Percentiles rank a stretch among this genome's conserved stretches.
These are phyloP conservation scores for Uromys caudimaculatus DNA, from an alignment of 2,797 vertebrate species.

Conservation along the genomic window DNA sequence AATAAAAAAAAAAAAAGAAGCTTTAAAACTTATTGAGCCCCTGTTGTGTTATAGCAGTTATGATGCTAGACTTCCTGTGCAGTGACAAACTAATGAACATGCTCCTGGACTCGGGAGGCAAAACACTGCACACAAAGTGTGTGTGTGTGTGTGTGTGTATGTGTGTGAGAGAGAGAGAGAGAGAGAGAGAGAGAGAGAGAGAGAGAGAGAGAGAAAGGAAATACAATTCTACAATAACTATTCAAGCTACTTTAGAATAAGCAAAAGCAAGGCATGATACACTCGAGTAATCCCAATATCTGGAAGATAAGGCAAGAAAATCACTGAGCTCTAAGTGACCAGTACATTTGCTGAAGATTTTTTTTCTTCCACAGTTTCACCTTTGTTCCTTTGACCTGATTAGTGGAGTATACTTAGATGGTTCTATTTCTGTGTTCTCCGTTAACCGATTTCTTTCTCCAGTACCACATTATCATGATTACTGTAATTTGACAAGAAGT, in stretches of 20 bases:
- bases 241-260: constrained; percentile 3
- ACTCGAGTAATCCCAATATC: background rate
- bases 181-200: no score
- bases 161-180: no score
- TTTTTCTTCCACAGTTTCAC: background rate
- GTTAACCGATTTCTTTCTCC: background rate
- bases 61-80: background rate
- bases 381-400: background rate
- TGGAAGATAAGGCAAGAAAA: background rate
- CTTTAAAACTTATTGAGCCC: background rate
- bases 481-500: background rate
- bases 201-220: no score
- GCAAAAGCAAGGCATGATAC: no score
- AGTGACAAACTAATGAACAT: background rate
- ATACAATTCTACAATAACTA: background rate
- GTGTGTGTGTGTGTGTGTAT: no score
- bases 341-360: background rate
- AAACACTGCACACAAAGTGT: background rate
- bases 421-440: background rate
- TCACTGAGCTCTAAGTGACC: background rate
- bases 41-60: background rate
- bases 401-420: background rate
- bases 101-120: background rate
- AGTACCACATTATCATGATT: background rate
- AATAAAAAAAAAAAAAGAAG: background rate